Evolutionary conservation across 1,140 invertebrate genomes (phyloP), one percentile per base, ranked within the genome.

Genomic region (Hypsibius dujardini): DNA sequence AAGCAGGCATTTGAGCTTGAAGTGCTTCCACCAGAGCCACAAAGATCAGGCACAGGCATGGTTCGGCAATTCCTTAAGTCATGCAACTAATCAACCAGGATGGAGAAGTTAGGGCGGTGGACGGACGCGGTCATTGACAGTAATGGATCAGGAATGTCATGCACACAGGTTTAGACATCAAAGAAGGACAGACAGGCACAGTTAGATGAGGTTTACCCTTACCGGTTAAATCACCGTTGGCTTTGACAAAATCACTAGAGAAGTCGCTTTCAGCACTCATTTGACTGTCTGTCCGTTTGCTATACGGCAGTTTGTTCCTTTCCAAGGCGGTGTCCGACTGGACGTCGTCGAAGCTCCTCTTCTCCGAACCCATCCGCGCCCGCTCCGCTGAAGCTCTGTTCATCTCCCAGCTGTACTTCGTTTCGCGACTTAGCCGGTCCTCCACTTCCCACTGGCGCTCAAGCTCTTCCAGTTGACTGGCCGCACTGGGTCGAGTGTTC

Each of bases 341-440:
- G 12, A 67, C 62, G 45, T 67, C 62, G 45, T 67, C 62, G 42
- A 67, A 67, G 45, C 62, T 67, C 42, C 62, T 12, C 62, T 67
- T 67, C 42, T 67, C 62, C 62, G 62, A 45, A 15, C 12, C 42
- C 12, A 67, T 7, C 7, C 62, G 62, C 12, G 45, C 42, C 7
- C 62, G 62, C 12, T 67, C 62, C 7, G 62, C 62, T 7, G 62
- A 67, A 12, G 42, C 62, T 3, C 12, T 67, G 42, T 42, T 67
- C 62, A 45, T 67, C 12, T 67, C 62, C 12, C 12, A 67, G 12
- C 3, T 45, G 42, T 15, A 67, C 42, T 3, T 12, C 12, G 12
- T 3, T 45, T 67, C 62, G 45, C 42, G 62, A 67, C 12, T 67
- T 42, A 15, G 62, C 3, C 62, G 12, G 12, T 67, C 62, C 42